Base-by-base conservation (phyloP, 2,113 vertebrate genomes). In the Beaufortia kweichowensis region DNA sequence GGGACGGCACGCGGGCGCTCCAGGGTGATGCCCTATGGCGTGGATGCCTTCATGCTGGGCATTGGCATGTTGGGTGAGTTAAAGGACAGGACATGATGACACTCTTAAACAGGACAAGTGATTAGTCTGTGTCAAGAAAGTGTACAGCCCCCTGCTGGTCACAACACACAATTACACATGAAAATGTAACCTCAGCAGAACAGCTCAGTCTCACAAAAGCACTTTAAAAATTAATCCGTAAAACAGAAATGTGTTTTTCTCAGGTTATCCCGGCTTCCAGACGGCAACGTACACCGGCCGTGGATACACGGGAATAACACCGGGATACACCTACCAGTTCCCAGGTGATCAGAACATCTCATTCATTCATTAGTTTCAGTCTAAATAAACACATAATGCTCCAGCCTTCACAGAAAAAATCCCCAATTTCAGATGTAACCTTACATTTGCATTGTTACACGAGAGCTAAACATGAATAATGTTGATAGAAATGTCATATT, bases 11-110 rank as follows among this genome's bases (percentile, higher is more conserved):
- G 97, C 79, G 97, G 97, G 17, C 93, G 97, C 78, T 97, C 97
- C 88, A 92, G 97, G 86, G 96, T 98, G 81, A 96, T 99, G 95
- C 97, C 97, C 85, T 98, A 99, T 0, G 96, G 96, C 86, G 98
- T 98, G 96, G 97, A 99, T 5, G 96, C 97, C 84, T 98, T 99
- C 90, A 99, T 99, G 97, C 91, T 99, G 79, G 97, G 97, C 43
- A 98, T 99, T 1, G 97, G 97, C 89, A 99, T 99, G 97, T 92
- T 99, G 89, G 97, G 97, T 99, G 33, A 79, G 82, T 81, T 43
- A n/a, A 29, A 3, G 33, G 2, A 6, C 14, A 11, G 19, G n/a
- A 15, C 23, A n/a, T 15, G 15, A 15, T 14, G 43, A 46, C 15
- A 39, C 35, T 39, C 35, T 2, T 7, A 39, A 39, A 39, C 2